Evolutionary conservation across 2,113 vertebrate species (phyloP), one percentile per base, ranked within the genome.

Genomic region (Indri indri): DNA sequence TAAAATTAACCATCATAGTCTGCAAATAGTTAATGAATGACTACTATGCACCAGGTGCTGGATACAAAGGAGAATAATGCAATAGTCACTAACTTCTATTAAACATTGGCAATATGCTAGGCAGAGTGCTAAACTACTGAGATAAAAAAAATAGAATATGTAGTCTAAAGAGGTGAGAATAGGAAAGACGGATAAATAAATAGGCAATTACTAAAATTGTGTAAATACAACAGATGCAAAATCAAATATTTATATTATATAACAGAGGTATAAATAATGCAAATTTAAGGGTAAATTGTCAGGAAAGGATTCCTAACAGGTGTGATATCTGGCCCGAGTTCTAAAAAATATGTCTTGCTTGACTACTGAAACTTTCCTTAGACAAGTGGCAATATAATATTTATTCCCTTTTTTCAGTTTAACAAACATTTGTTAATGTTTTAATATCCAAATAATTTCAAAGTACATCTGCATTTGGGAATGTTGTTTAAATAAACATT

Each of bases 371-470:
- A 80, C 8, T 87, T 90, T 90, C 45, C 12, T 74, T 66, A 94
- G 54, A 74, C 6, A 83, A 42, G 5, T 83, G 7, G 2, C 12
- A 54, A 27, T 5, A 80, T 73, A 79, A 45, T 70, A 63, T 79
- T 86, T 54, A 94, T 50, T 61, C 12, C 6, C 34, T 54, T 93
- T 10, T 74, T 85, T 73, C 23, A 65, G 18, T 86, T 96, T 83
- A 66, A 65, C 23, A 91, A 68, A 37, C 63, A 45, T 88, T 57
- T 84, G 8, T 42, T 94, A 90, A 63, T 54, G 40, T 52, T 85
- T 94, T 83, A 37, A 27, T 81, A 76, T 76, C 88, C 17, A 81
- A 76, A 40, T 95, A 91, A 63, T 79, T 87, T 87, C 23, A 70
- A 52, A 54, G 30, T 81, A 57, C 17, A 61, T 34, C 7, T 91